A percentile compares a stretch with the other conserved stretches of the same genome.
Evolutionary conservation across 2,113 vertebrate genomes (phyloP).

Genomic region (Ornithorhynchus anatinus): DNA sequence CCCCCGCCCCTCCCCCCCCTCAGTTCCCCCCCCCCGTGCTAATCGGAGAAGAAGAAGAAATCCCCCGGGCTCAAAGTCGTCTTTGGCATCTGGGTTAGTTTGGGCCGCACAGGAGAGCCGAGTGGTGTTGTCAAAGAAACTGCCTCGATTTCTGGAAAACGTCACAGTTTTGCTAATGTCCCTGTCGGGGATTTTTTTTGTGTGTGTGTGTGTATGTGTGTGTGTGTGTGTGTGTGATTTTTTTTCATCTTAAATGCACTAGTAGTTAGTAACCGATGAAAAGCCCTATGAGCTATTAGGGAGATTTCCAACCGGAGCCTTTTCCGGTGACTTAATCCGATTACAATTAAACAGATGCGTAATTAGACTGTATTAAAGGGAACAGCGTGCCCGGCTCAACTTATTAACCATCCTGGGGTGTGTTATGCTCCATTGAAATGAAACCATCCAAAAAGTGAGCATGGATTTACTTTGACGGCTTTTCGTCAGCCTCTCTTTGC

Average conservation of each 20-base stretch:
- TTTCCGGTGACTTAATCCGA: constrained; percentile 71
- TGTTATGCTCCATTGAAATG: constrained; percentile 74
- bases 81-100: constrained; percentile 47
- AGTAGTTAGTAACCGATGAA: constrained; percentile 56
- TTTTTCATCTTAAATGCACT: constrained; percentile 26
- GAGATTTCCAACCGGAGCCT: constrained; percentile 58
- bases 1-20: constrained; percentile 2
- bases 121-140: constrained; percentile 57
- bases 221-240: no score
- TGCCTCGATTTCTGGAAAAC: constrained; percentile 51
- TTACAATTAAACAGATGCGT: constrained; percentile 73
- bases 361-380: constrained; percentile 77
- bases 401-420: constrained; percentile 72
- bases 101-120: constrained; percentile 53
- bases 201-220: no score
- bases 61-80: constrained; percentile 45
- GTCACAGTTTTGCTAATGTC: constrained; percentile 35
- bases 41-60: constrained; percentile 46
- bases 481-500: constrained; percentile 56
- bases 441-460: constrained; percentile 78
- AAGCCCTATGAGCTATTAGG: constrained; percentile 44
- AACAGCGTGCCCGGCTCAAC: constrained; percentile 72
- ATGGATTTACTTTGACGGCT: constrained; percentile 74
- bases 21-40: constrained; percentile 36
- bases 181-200: no score